Base-by-base conservation (phyloP, 2,888 invertebrate species). In the Metallyticus violacea region DNA sequence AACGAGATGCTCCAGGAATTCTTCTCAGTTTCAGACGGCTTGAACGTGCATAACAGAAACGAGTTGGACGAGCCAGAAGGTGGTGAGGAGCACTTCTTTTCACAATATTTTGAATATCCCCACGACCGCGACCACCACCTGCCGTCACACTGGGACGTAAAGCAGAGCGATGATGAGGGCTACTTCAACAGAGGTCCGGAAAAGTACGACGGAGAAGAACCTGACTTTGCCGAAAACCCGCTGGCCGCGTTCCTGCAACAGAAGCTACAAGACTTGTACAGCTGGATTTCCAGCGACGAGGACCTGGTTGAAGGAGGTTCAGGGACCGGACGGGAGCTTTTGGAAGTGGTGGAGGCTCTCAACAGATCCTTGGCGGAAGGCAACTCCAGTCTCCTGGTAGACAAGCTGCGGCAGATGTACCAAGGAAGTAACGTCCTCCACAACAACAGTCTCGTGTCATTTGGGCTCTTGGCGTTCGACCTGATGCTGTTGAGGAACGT, bases 401-500 rank as follows among this genome's bases (percentile, higher is more conserved):
- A 88, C 29, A 93, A 93, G 85, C 89, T 94, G 0, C 93, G 91
- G 87, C 93, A 94, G 81, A 90, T 94, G 84, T 94, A 94, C 88
- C 92, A 92, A 27, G 92, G 92, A 0, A 92, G 92, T 1, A 91
- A 85, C 40, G 30, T 85, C 2, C 88, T 88, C 1, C 88, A 87
- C 79, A 88, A 90, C 1, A 92, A 92, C 26, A 93, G 93, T 89
- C 89, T 93, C 83, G 89, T 94, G 0, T 93, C 94, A 0, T 93
- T 94, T 87, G 94, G 94, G 0, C 93, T 94, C 77, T 88, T 94
- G 88, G 93, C 94, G 0, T 89, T 94, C 84, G 94, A 94, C 89
- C 92, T 94, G 0, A 93, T 94, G 91, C 89, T 94, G 85, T 88
- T 94, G 2, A 93, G 93, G 90, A 93, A 93, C 89, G 93, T 94